Base-by-base conservation (phyloP, 2,888 invertebrate species). In the Cataglyphis altisquamis region DNA sequence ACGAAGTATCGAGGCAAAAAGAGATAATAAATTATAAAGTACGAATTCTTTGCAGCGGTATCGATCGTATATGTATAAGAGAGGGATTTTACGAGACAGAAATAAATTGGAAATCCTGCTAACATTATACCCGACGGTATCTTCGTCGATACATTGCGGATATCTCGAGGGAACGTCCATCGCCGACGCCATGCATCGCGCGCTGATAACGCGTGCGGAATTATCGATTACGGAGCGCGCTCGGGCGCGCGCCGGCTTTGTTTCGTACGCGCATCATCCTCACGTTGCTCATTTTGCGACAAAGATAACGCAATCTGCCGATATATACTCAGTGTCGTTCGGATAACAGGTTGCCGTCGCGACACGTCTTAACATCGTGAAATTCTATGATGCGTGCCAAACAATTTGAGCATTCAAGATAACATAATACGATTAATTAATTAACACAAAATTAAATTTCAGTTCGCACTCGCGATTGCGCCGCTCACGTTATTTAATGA, bases 321-420 rank as follows among this genome's bases (percentile, higher is more conserved):
- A 21, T 39, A 15, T 21, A 9, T 21, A 21, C 21, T 70, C 70
- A 67, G 39, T 45, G 66, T 45, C 57, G 45, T 9, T 60, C 8
- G 25, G 82, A 90, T 90, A 90, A 90, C 89, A 86, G 87, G 90
- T 90, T 90, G 85, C 86, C 80, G 84, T 67, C 32, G 66, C 55
- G 60, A 62, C 80, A 32, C 41, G 18, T 9, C 15, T 21, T 8
- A 41, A 45, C 12, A 6, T 6, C 29, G 29, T 41, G 29, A n/a
- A 18, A 12, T n/a, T 32, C 21, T 12, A 15, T 57, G 41, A 29
- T 1, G 39, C 29, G 15, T 12, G 21, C 18, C 21, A 25, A 18
- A 32, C 45, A 60, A n/a, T 15, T 29, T 15, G 18, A 8, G 36
- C 0, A 36, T 36, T 36, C 25, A 21, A 1, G 4, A 67, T 3